Conservation (phyloP, 2,888 invertebrate species). For the Sphecodes monilicornis region DNA sequence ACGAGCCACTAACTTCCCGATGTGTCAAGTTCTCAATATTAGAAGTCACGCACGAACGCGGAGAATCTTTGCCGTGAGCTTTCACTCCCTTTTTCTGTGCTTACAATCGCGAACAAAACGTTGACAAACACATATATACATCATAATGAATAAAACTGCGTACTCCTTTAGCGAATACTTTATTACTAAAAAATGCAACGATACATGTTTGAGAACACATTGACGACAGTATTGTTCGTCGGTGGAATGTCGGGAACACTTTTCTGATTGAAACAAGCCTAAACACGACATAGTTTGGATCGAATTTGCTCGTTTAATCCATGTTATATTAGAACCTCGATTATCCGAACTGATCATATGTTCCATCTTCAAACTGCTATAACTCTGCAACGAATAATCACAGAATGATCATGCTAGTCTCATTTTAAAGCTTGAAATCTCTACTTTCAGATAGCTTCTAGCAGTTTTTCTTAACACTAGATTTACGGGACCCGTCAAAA, state of each 20-base stretch:
- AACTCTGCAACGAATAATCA: no score
- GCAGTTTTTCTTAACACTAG: no score
- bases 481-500: no score
- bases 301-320: no score
- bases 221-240: not conserved
- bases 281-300: no score
- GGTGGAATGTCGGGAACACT: not conserved
- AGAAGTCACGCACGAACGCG: slow-evolving; percentile 54
- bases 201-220: not conserved
- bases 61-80: slow-evolving; percentile 35
- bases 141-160: not conserved
- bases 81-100: not conserved
- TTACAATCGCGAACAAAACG: not conserved
- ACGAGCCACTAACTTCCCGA: slow-evolving; percentile 75
- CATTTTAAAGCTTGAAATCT: no score
- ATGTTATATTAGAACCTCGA: no score
- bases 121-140: not conserved
- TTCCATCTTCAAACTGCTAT: no score
- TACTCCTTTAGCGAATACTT: not conserved
- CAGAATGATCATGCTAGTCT: no score
- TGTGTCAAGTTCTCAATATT: slow-evolving; percentile 77
- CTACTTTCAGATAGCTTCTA: no score
- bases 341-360: no score
- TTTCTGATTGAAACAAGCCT: no score
- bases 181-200: not conserved